A percentile compares a stretch with the other conserved stretches of the same genome.
These are phyloP conservation scores for Anticlea derivata DNA, from an alignment of 2,888 invertebrate genomes.

Conservation along the genomic window DNA sequence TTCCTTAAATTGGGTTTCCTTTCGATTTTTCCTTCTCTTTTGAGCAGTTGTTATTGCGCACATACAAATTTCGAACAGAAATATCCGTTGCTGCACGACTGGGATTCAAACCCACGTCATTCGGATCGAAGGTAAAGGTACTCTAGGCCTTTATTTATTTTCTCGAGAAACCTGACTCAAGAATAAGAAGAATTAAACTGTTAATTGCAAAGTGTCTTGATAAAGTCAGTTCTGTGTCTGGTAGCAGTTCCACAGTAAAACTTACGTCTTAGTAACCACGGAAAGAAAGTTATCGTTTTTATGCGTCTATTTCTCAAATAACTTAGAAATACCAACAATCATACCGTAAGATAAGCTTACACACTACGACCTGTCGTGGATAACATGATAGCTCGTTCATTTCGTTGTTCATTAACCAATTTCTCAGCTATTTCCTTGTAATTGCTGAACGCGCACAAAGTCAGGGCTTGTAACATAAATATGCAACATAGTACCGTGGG, in stretches of 20 bases:
- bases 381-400: constrained; percentile 21
- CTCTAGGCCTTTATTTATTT: too few relatives aligned
- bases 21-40: too few relatives aligned
- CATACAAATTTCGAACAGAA: too few relatives aligned
- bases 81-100: too few relatives aligned
- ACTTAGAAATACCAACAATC: background rate
- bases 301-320: constrained; percentile 7
- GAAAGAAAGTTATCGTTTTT: constrained; percentile 15
- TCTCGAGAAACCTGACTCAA: background rate
- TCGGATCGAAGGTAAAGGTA: too few relatives aligned
- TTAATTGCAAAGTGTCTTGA: constrained; percentile 4
- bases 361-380: constrained; percentile 14
- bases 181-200: too few relatives aligned
- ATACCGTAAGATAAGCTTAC: constrained; percentile 8
- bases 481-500: constrained; percentile 23
- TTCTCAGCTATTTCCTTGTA: constrained; percentile 27
- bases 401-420: constrained; percentile 28
- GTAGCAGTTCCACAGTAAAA: background rate
- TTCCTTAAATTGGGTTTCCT: too few relatives aligned
- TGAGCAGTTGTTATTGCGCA: too few relatives aligned
- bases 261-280: background rate
- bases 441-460: constrained; percentile 21
- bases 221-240: background rate
- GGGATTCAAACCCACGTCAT: too few relatives aligned
- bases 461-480: constrained; percentile 22